These are phyloP conservation scores for Amphimallon solstitiale DNA, from an alignment of 2,888 invertebrate genomes.

Conservation along the genomic window DNA sequence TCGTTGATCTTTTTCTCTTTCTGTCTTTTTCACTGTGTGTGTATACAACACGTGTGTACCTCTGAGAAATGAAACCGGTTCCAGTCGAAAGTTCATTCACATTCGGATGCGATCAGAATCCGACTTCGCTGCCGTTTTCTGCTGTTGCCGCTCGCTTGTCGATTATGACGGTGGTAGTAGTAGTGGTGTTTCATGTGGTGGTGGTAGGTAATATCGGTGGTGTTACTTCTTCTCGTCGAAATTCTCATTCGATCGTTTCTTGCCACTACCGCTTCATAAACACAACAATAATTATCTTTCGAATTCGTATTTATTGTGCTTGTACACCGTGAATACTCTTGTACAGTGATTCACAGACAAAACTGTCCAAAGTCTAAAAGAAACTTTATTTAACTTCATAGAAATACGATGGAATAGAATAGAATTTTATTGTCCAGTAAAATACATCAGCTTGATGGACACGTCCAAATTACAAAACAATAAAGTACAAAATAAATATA, in stretches of 20 bases:
- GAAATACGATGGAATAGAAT: too few relatives aligned
- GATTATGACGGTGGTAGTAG: neutral
- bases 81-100: conserved; percentile 59
- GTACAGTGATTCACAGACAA: neutral
- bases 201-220: neutral
- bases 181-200: too few relatives aligned
- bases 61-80: conserved; percentile 58
- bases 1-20: conserved; percentile 17
- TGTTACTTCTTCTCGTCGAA: conserved; percentile 37
- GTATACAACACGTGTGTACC: conserved; percentile 51
- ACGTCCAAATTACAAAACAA: too few relatives aligned
- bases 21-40: conserved; percentile 6
- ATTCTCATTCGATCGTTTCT: neutral
- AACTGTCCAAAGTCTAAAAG: neutral
- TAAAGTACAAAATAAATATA: too few relatives aligned
- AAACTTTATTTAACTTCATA: too few relatives aligned
- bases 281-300: conserved; percentile 55
- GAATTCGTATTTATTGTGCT: conserved; percentile 53
- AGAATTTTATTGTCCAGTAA: too few relatives aligned
- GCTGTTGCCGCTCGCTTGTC: conserved; percentile 36
- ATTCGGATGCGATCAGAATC: conserved; percentile 53
- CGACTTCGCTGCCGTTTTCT: conserved; percentile 42
- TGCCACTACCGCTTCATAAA: conserved; percentile 49
- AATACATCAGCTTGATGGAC: too few relatives aligned
- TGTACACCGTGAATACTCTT: neutral